phyloP scores from a whole-genome alignment of 2,797 vertebrate genomes.

The Megalops cyprinoides region DNA sequence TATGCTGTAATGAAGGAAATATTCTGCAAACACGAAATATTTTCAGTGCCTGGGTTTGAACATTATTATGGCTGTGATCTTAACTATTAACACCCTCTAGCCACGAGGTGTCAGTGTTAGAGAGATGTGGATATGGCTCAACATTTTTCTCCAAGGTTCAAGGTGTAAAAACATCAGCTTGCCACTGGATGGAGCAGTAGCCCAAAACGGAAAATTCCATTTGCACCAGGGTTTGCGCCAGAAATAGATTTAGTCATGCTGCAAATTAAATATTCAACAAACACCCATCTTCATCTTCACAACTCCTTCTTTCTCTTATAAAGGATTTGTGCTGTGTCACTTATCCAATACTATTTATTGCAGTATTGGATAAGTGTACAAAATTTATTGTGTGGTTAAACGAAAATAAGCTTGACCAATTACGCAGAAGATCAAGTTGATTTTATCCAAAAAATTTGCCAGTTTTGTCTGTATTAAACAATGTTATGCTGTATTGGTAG shows the following conservation, averaged over 20 bases:
- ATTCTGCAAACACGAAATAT: no score
- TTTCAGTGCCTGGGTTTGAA: no score
- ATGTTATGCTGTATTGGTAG: not conserved
- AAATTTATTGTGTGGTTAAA: not conserved
- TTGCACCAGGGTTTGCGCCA: slow-evolving; percentile 2
- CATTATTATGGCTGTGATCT: no score
- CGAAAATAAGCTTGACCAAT: no score
- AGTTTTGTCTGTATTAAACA: not conserved
- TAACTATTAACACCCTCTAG: not conserved
- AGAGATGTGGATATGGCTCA: not conserved
- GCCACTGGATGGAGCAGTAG: slow-evolving; percentile 26
- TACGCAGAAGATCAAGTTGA: no score
- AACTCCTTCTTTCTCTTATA: not conserved
- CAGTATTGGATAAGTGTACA: no score
- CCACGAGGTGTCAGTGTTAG: slow-evolving; percentile 2
- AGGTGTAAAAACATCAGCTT: not conserved
- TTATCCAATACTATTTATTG: not conserved
- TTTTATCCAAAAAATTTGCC: not conserved
- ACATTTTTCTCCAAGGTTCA: not conserved
- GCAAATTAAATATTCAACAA: slow-evolving; percentile 5
- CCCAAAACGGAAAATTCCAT: slow-evolving; percentile 23
- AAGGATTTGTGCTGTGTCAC: not conserved
- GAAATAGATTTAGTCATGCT: not conserved
- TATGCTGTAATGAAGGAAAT: no score
- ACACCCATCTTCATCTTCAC: not conserved